Evolutionary conservation across 1,140 invertebrate genomes (phyloP).

Genomic region (Sesamia nonagrioides): DNA sequence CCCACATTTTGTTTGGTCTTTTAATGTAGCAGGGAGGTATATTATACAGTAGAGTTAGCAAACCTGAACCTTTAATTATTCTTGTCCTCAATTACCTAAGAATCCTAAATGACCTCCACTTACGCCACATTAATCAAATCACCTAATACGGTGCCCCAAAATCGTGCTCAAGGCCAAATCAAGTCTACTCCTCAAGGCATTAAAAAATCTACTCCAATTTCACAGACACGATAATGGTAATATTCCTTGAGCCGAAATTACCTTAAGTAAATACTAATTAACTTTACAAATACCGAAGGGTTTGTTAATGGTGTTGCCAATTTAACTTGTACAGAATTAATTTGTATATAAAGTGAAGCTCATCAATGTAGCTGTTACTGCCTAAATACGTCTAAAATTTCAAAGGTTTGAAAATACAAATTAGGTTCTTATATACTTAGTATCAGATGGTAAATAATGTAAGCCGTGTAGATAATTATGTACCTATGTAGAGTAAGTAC

Average conservation of each 20-base stretch:
- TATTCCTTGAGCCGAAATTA: constrained; percentile 16
- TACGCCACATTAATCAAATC: constrained; percentile 1
- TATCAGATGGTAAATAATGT: no score
- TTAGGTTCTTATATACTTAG: no score
- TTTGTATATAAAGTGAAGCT: neutral
- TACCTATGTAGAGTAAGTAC: no score
- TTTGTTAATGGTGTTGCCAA: constrained; percentile 1
- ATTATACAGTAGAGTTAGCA: no score
- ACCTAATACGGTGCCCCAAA: neutral
- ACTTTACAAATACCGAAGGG: neutral
- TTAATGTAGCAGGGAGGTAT: no score
- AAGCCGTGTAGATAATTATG: no score
- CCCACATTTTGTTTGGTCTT: no score
- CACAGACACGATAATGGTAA: neutral
- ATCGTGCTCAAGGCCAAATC: neutral
- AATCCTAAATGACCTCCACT: neutral
- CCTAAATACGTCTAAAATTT: neutral
- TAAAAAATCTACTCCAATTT: neutral
- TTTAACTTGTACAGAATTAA: constrained; percentile 11
- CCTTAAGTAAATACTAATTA: constrained; percentile 18
- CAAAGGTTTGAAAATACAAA: no score
- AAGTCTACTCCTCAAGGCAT: neutral
- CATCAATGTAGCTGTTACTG: neutral
- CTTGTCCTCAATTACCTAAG: neutral
- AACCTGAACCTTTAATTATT: neutral